Percentiles rank a stretch among this genome's conserved stretches.
Evolutionary conservation across 2,113 vertebrate genomes (phyloP).

Genomic region (Lathamus discolor): DNA sequence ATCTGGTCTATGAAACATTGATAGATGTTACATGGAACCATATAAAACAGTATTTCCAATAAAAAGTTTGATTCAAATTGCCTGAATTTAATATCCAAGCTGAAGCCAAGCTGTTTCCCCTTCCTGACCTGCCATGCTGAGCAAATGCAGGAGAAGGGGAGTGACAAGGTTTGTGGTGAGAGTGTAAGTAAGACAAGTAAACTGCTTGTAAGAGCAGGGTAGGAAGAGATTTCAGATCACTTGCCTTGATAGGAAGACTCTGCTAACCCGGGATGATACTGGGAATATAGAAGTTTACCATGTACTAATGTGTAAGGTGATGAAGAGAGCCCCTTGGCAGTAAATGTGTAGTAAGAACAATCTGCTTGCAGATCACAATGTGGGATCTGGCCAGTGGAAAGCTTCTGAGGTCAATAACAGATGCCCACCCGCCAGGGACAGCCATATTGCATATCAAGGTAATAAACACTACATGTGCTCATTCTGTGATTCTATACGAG

Average conservation of each 20-base stretch:
- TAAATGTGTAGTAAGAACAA: constrained; percentile 7
- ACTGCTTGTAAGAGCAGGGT: neutral
- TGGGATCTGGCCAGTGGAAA: constrained; percentile 98
- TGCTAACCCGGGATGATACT: neutral
- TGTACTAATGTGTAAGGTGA: fast-evolving
- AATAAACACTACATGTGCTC: neutral
- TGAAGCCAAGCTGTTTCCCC: neutral
- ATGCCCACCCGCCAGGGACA: constrained; percentile 96
- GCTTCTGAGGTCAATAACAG: constrained; percentile 92
- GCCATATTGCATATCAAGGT: constrained; percentile 97
- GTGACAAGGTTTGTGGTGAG: neutral
- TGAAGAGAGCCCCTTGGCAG: neutral
- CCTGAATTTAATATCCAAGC: neutral
- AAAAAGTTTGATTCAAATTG: neutral
- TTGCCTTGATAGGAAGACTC: neutral
- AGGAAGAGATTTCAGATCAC: neutral
- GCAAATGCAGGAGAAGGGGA: neutral
- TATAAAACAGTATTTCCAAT: neutral
- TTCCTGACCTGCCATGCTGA: neutral
- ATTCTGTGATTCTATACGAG: neutral
- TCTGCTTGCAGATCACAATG: constrained; percentile 92
- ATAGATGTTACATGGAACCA: neutral
- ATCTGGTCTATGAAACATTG: neutral
- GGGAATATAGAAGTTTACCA: neutral
- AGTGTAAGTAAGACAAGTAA: neutral